Percentiles rank a stretch among this genome's conserved stretches.
phyloP scores from a whole-genome alignment of 2,113 vertebrate genomes.

The Cairina moschata region DNA sequence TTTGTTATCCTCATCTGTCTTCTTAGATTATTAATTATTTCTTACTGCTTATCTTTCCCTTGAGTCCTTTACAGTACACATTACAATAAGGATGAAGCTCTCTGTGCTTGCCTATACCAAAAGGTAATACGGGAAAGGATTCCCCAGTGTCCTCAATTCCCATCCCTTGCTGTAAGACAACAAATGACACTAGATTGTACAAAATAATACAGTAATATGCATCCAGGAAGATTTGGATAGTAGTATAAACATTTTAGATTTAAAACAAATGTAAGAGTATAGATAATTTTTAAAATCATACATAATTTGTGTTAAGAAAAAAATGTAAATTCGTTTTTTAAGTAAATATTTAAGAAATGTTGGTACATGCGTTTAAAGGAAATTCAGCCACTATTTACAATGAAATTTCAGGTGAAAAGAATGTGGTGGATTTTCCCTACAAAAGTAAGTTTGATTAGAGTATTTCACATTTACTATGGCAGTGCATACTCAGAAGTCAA shows the following conservation, averaged over 20 bases:
- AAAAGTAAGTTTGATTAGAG: background rate
- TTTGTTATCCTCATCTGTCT: background rate
- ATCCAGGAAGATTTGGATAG: background rate
- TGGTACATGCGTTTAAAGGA: background rate
- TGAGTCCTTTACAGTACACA: background rate
- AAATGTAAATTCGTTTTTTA: background rate
- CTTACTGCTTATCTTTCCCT: background rate
- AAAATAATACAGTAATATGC: background rate
- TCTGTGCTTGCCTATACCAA: background rate
- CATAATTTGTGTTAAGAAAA: background rate
- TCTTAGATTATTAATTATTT: background rate
- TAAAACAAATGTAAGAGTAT: background rate
- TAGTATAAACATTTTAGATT: background rate
- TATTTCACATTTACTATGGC: background rate
- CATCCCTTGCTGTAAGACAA: background rate
- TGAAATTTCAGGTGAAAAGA: background rate
- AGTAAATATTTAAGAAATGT: background rate
- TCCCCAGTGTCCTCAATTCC: background rate
- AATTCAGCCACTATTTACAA: background rate
- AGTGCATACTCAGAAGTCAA: background rate
- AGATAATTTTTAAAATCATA: background rate
- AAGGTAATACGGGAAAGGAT: background rate
- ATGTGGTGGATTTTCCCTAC: background rate
- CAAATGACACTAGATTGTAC: background rate
- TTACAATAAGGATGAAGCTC: background rate